Evolutionary conservation across 1,140 invertebrate species (phyloP).

Genomic region (Heliconius eleuchia): DNA sequence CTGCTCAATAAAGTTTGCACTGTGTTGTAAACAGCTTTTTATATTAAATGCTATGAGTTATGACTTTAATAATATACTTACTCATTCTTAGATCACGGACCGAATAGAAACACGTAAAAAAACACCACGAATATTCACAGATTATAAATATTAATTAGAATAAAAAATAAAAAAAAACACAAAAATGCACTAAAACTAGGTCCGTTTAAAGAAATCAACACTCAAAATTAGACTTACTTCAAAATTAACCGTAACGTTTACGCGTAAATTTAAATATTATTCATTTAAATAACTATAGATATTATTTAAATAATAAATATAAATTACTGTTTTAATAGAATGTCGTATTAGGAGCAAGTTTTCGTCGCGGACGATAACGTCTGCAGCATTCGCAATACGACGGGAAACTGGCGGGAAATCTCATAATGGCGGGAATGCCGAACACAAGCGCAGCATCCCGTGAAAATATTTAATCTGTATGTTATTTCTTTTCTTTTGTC

Average conservation of each 20-base stretch:
- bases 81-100: neutral
- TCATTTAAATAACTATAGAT: neutral
- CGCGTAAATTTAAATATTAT: no score
- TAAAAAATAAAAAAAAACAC: neutral
- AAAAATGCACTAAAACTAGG: neutral
- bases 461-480: slow-evolving; percentile 18
- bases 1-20: neutral
- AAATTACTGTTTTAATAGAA: neutral
- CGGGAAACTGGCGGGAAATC: slow-evolving; percentile 73
- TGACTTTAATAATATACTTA: neutral
- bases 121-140: neutral
- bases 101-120: neutral
- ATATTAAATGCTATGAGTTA: neutral
- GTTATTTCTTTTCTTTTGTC: slow-evolving; percentile 20
- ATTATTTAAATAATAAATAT: neutral
- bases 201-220: neutral
- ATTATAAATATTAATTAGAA: neutral
- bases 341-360: neutral
- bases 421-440: slow-evolving; percentile 41
- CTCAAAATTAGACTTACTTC: neutral
- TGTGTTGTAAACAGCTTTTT: neutral
- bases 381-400: slow-evolving; percentile 54
- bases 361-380: slow-evolving; percentile 40
- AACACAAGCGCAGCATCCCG: slow-evolving; percentile 21
- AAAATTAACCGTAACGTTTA: neutral